Base-by-base conservation (phyloP, 2,797 vertebrate species). In the Sebastolobus altivelis region DNA sequence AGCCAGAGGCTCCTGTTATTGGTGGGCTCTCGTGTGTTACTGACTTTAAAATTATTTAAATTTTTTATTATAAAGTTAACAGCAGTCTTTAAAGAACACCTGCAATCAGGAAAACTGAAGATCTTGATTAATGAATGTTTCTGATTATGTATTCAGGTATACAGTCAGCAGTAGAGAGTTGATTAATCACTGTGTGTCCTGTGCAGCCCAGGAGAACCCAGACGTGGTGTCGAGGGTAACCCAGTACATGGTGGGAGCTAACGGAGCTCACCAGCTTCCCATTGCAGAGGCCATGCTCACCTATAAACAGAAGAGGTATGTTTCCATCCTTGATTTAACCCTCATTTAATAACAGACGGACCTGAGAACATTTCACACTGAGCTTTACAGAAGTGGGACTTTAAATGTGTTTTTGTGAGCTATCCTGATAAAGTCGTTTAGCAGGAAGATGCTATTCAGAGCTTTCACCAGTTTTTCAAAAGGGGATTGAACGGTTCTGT, bases 251-350 rank as follows among this genome's bases (percentile, higher is more conserved):
- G 86, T 97, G 5, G 98, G 97, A 37, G 98, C 98, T 61, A 99
- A 98, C 84, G 98, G 97, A 27, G 97, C 98, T 1, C 97, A 99
- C 90, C 98, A 99, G 94, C 95, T 99, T 59, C 98, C 98, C 84
- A 98, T 99, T 62, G 98, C 98, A 0, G 98, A 99, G 88, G 98
- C 98, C 56, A 99, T 99, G 98, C 94, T 99, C 84, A 99, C 98
- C 0, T 99, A 99, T 93, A 99, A 97, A 83, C 98, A 99, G 93
- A 99, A 97, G 91, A 99, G 98, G 98, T 99, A 84, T 0, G 9
- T n/a, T 12, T 14, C 4, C 5, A 35, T 69, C 18, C 0, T 66
- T 72, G n/a, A 52, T 52, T 46, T 46, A 46, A 46, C 3, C 18
- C 22, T 58, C 9, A 8, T 20, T 31, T 16, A 37, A 22, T 9